Percentiles rank a stretch among this genome's conserved stretches.
These are phyloP conservation scores for Triplophysa tibetana DNA, from an alignment of 2,113 vertebrate genomes.

Conservation along the genomic window DNA sequence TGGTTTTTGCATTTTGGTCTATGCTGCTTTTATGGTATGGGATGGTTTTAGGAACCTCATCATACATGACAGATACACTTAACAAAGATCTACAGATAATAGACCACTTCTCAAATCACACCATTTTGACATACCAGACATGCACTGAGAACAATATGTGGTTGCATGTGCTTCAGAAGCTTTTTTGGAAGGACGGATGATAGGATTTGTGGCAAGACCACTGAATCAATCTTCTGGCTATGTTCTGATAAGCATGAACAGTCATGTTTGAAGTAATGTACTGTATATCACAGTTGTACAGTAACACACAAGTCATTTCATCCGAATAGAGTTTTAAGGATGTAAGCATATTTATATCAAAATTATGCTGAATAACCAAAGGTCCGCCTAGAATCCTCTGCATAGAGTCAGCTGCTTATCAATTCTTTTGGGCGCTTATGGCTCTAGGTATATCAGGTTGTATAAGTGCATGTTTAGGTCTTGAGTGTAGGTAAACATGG, in stretches of 20 bases:
- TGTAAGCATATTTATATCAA: background rate
- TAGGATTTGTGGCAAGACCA: background rate
- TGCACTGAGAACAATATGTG: background rate
- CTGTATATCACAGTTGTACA: too few species aligned
- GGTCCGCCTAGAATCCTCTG: slow-evolving; percentile 30
- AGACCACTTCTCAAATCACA: slow-evolving; percentile 42
- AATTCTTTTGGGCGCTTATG: background rate
- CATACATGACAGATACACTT: slow-evolving; percentile 29
- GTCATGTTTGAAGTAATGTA: slow-evolving; percentile 43
- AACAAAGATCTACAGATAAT: slow-evolving; percentile 38
- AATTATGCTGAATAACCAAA: background rate
- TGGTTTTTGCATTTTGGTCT: slow-evolving; percentile 38
- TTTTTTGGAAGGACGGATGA: slow-evolving; percentile 2
- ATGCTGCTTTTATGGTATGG: background rate
- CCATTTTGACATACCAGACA: background rate
- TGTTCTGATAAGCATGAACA: slow-evolving; percentile 55
- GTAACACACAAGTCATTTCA: too few species aligned
- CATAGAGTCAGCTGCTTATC: slow-evolving; percentile 37
- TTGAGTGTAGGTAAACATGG: background rate
- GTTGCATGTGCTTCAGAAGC: slow-evolving; percentile 27
- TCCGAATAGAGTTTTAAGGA: background rate
- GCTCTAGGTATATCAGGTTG: background rate
- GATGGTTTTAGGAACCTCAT: slow-evolving; percentile 27
- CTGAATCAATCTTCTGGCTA: slow-evolving; percentile 15
- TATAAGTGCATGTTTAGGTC: background rate